Evolutionary conservation across 2,888 invertebrate species (phyloP), one percentile per base, ranked within the genome.

Genomic region (Stenotaenia linearis): DNA sequence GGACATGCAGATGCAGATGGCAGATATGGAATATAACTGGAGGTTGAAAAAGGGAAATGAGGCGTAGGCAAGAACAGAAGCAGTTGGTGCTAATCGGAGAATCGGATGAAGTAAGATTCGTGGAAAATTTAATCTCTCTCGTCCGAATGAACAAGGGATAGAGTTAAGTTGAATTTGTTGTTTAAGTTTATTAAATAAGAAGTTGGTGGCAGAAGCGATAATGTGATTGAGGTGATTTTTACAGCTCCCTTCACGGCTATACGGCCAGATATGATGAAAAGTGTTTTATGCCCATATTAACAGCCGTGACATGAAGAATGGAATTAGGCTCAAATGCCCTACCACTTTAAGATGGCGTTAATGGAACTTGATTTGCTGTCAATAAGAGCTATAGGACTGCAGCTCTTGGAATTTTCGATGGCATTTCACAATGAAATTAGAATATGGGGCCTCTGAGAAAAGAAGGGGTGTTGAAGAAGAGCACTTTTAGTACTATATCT

Each of bases 151-250:
- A 61, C 28, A 18, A 45, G 18, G 7, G 45, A 5, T 15, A 12
- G 28, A 61, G 61, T 61, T 61, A 23, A 61, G 25, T 23, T 12
- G 61, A 61, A 61, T 61, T 61, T 61, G 61, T 61, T 61, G 25
- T 61, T 61, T 61, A 61, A 61, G 61, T 61, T 61, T 61, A 61
- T 61, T 61, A 61, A 61, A 61, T 61, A 61, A n/a, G 23, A 61
- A 61, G 61, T 61, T 61, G 61, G 61, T 23, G 61, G 23, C 23
- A 61, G 61, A 28, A 61, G 28, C 61, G 61, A 61, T 61, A 25
- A 61, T 61, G 61, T 61, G 61, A 61, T 61, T 61, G 61, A 61
- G 61, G 61, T 61, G 61, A 61, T 61, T 61, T 61, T 61, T 61
- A 61, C 61, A 61, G 25, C 61, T 61, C 61, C 61, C 61, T 25